Conservation (phyloP, 1,140 invertebrate genomes). For the Steinernema feltiae region DNA sequence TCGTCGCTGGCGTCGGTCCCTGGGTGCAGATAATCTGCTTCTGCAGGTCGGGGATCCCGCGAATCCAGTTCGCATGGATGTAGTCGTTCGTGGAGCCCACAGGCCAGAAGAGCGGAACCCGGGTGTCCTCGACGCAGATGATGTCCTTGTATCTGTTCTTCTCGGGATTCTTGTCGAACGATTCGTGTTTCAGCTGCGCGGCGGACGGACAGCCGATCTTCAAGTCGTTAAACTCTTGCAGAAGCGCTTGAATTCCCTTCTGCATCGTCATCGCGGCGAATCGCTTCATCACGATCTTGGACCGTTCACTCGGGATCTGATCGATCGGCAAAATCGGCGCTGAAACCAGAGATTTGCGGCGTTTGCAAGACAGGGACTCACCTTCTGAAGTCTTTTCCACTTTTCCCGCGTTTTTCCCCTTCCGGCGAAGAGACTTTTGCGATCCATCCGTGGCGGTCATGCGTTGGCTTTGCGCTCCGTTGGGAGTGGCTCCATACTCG, state of each 20-base stretch:
- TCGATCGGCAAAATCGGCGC: conserved; percentile 26
- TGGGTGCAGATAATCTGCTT: conserved; percentile 16
- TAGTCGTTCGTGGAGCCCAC: conserved; percentile 18
- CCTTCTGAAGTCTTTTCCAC: neutral
- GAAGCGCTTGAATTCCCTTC: conserved; percentile 24
- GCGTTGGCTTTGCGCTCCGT: neutral
- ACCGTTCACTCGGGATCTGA: conserved; percentile 19
- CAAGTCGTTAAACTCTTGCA: conserved; percentile 37
- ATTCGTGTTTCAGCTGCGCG: conserved; percentile 23
- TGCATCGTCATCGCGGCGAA: conserved; percentile 25
- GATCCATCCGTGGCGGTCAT: neutral
- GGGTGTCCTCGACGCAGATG: conserved; percentile 35
- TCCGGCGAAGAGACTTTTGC: neutral
- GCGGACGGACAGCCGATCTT: conserved; percentile 24
- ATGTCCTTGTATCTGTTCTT: conserved; percentile 38
- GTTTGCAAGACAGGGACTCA: neutral
- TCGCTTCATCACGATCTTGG: conserved; percentile 34
- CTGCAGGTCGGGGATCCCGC: conserved; percentile 1
- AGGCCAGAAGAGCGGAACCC: conserved; percentile 35
- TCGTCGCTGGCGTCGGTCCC: conserved; percentile 18
- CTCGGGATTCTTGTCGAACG: conserved; percentile 35
- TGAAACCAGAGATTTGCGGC: neutral
- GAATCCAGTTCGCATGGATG: conserved; percentile 38
- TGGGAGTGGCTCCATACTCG: neutral
- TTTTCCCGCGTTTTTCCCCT: neutral